phyloP scores from a whole-genome alignment of 1,140 invertebrate genomes.

The Psix sp. region DNA sequence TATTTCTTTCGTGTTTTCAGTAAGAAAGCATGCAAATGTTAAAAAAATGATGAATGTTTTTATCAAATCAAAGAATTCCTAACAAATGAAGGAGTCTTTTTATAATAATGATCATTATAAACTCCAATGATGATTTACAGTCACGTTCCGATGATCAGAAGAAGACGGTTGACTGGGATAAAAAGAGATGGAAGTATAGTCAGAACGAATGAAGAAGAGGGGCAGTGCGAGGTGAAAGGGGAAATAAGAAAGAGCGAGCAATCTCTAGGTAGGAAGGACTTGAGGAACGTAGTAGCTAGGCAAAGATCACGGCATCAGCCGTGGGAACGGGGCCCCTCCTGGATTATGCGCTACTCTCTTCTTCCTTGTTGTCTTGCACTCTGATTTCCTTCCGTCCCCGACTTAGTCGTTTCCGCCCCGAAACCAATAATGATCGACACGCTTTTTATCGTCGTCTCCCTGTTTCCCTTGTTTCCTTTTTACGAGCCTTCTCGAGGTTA shows the following conservation, averaged over 20 bases:
- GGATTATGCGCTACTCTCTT: constrained; percentile 37
- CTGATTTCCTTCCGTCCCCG: constrained; percentile 27
- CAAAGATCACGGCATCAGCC: constrained; percentile 56
- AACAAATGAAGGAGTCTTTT: background rate
- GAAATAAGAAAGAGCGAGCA: constrained; percentile 12
- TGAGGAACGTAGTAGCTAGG: constrained; percentile 43
- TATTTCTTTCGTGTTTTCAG: no score
- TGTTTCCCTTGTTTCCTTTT: constrained; percentile 5
- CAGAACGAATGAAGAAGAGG: background rate
- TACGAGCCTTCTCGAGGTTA: constrained; percentile 2
- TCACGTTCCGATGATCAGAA: background rate
- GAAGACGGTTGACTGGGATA: constrained; percentile 6
- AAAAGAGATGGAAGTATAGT: constrained; percentile 1
- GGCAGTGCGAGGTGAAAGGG: background rate
- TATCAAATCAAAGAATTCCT: no score
- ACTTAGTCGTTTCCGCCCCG: constrained; percentile 24
- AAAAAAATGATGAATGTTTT: no score
- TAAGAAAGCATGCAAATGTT: no score
- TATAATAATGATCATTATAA: constrained; percentile 2
- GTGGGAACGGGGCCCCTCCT: constrained; percentile 57
- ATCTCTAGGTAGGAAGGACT: constrained; percentile 35
- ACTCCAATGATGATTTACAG: background rate
- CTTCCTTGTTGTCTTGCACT: constrained; percentile 21
- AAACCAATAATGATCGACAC: constrained; percentile 18
- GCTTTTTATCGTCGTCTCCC: constrained; percentile 4